Evolutionary conservation across 1,140 invertebrate species (phyloP), one percentile per base, ranked within the genome.

Genomic region (Zaprionus tsacasi): DNA sequence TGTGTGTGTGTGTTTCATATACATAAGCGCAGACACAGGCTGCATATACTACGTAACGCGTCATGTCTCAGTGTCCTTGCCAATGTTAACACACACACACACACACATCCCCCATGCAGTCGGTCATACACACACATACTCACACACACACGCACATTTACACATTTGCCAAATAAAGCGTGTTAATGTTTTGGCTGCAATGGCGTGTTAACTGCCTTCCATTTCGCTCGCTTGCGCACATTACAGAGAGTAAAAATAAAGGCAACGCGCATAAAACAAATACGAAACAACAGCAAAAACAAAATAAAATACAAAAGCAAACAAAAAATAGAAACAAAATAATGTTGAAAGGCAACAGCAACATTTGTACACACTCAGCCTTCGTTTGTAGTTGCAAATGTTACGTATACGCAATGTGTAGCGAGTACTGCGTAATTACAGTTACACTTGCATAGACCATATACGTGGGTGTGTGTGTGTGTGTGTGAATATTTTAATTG

Each of bases 81-180:
- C 52, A 35, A 45, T 15, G 40, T 45, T 45, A 45, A 45, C 55
- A 48, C 56, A 17, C 67, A 50, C 48, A 61, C 25, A n/a, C 38
- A 45, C 36, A 38, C 21, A 11, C 17, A 57, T 40, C 54, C 35
- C 55, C 21, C 66, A 48, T 21, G 27, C 63, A 68, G 11, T 17
- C 13, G 54, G 17, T 43, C n/a, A 36, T 8, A 48, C 43, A 21
- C 21, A 21, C 21, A 21, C 21, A 56, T 15, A 59, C 7, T 36
- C 33, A 56, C 17, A 60, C 40, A 55, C 43, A 43, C 21, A 50
- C n/a, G 48, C 38, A 48, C 61, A 66, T 21, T 70, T 54, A 80
- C 77, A 82, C 74, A 88, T 83, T 83, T 89, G 85, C 80, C 83
- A 88, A 88, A 88, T 88, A 89, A 88, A 88, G 85, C 81, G 81